Conservation (phyloP, 2,888 invertebrate genomes). For the Nephrotoma appendiculata region DNA sequence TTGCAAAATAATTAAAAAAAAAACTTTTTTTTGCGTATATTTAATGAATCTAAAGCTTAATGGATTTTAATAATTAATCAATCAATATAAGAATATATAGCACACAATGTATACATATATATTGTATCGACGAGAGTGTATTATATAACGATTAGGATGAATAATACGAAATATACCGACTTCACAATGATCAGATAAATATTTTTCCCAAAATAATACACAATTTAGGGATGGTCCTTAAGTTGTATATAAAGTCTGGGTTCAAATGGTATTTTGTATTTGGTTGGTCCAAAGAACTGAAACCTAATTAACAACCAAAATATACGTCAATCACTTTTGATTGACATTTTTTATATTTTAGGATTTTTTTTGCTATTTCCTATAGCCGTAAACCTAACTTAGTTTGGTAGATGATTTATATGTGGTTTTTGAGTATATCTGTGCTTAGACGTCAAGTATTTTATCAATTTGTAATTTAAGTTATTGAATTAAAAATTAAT, state of each 20-base stretch:
- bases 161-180: not conserved
- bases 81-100: not conserved
- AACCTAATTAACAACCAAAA: not conserved
- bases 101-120: not conserved
- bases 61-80: not conserved
- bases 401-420: not conserved
- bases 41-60: not conserved
- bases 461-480: not conserved
- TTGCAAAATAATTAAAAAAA: too few relatives aligned
- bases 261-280: not conserved
- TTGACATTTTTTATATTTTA: not conserved
- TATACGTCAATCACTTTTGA: not conserved
- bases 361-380: not conserved
- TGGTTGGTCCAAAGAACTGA: not conserved
- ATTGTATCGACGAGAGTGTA: not conserved
- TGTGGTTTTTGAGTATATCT: not conserved
- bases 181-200: not conserved
- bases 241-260: not conserved
- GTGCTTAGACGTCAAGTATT: not conserved
- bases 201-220: not conserved
- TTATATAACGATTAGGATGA: not conserved
- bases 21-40: not conserved
- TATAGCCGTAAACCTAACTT: not conserved
- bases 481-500: not conserved
- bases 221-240: not conserved